Percentiles rank a stretch among this genome's conserved stretches.
These are phyloP conservation scores for Scelioninae gen. 1 DNA, from an alignment of 2,888 invertebrate species.

Conservation along the genomic window DNA sequence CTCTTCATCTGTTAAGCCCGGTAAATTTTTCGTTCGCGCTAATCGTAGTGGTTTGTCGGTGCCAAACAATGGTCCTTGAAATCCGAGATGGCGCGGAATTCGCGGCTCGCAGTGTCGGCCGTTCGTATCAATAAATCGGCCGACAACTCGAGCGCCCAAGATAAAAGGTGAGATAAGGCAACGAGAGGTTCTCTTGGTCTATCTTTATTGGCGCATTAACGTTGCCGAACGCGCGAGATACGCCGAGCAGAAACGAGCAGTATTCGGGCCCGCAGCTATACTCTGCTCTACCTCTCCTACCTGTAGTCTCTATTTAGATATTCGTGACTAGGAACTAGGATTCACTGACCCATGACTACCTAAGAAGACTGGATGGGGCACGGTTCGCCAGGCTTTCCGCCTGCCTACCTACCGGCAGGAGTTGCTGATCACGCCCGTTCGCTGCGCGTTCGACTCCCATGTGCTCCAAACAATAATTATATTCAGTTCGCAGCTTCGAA, in stretches of 20 bases:
- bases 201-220: conserved; percentile 68
- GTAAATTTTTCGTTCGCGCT: conserved; percentile 20
- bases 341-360: conserved; percentile 83
- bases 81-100: conserved; percentile 58
- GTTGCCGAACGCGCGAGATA: conserved; percentile 60
- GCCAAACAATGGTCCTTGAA: conserved; percentile 50
- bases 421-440: conserved; percentile 57
- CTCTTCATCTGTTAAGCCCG: conserved; percentile 24
- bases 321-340: conserved; percentile 83
- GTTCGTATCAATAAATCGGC: conserved; percentile 62
- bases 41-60: conserved; percentile 50
- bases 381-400: conserved; percentile 58
- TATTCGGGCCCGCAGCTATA: conserved; percentile 55
- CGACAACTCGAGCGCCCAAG: conserved; percentile 58
- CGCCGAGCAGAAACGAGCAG: conserved; percentile 54
- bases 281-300: conserved; percentile 53
- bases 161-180: conserved; percentile 53
- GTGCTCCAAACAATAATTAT: conserved; percentile 54
- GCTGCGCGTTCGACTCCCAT: conserved; percentile 34
- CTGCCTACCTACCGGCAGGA: conserved; percentile 71
- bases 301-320: conserved; percentile 77
- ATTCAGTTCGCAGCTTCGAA: conserved; percentile 33
- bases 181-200: conserved; percentile 41
- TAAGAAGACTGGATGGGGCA: conserved; percentile 58
- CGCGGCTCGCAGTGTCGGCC: conserved; percentile 51